A percentile compares a stretch with the other conserved stretches of the same genome.
Conservation (phyloP, 2,797 vertebrate species). For the Tenualosa thibaudeaui region DNA sequence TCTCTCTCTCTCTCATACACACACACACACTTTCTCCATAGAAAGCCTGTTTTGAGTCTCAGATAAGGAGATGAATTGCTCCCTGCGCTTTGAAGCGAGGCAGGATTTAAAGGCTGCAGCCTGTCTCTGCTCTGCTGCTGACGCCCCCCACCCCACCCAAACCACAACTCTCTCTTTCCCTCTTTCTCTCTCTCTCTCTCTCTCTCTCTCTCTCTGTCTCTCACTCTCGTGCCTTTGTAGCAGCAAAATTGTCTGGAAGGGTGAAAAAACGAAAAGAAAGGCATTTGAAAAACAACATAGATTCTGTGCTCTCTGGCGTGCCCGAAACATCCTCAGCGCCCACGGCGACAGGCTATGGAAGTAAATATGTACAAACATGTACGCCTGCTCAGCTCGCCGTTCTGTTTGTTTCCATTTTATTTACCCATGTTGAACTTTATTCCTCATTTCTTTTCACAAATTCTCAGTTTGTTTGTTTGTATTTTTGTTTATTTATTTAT, state of each 20-base stretch:
- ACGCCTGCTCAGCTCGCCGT: constrained; percentile 42
- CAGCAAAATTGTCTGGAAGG: constrained; percentile 52
- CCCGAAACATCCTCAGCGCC: constrained; percentile 60
- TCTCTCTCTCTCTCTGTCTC: background rate
- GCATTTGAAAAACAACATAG: constrained; percentile 76
- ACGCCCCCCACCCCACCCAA: constrained; percentile 56
- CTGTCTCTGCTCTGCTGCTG: constrained; percentile 73
- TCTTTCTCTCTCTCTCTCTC: background rate
- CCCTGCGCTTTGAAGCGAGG: constrained; percentile 81
- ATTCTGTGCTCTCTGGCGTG: constrained; percentile 64
- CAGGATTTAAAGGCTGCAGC: constrained; percentile 83
- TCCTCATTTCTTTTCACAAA: constrained; percentile 32
- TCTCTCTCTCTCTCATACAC: constrained; percentile 34
- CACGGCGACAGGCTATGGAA: constrained; percentile 56
- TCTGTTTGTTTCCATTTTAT: constrained; percentile 51
- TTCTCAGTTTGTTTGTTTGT: constrained; percentile 36
- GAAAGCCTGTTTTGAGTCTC: constrained; percentile 82
- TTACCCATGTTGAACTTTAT: constrained; percentile 44
- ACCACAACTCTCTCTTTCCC: background rate
- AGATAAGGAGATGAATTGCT: constrained; percentile 88
- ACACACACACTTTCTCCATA: constrained; percentile 72
- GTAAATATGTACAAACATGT: constrained; percentile 57
- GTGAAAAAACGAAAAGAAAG: constrained; percentile 44
- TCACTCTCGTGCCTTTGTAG: constrained; percentile 70
- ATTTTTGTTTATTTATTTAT: constrained; percentile 7